Evolutionary conservation across 2,113 vertebrate species (phyloP), one percentile per base, ranked within the genome.

Genomic region (Isichthys henryi): DNA sequence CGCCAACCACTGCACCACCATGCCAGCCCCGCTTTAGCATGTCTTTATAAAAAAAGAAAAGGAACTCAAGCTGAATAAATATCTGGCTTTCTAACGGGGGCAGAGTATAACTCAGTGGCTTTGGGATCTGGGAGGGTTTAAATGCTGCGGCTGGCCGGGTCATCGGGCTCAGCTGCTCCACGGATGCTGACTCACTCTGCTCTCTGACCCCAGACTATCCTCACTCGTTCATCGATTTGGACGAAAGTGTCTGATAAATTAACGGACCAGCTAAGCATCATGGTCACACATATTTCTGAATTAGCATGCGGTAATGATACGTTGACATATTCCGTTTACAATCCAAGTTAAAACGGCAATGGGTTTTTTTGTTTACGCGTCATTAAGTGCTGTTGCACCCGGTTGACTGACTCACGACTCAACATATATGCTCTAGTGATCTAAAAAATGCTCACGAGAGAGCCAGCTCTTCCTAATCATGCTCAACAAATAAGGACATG

Each of bases 381-480:
- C 31, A 43, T 80, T 80, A 80, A 80, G 74, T 19, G 31, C 43
- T 77, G 15, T 39, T 7, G 15, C 43, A 6, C 5, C 35, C 19
- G 74, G 15, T 80, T 80, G 74, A 19, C 6, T 43, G 74, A 80
- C 35, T 43, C 74, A 39, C 31, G 31, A 80, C 74, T 43, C 31
- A 80, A 80, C 74, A 80, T 43, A 80, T 43, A 43, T 19, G 74
- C 35, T 43, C 74, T 43, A 35, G 35, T 80, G 35, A 80, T 17
- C 31, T 80, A 19, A 80, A 56, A 80, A 80, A 17, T 80, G 35
- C 74, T 43, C 74, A 43, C 2, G 74, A 80, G 35, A 66, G 4
- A 62, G 56, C 10, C 17, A n/a, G 39, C 21, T 45, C 56, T 66
- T 43, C 92, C 89, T 74, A 84, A 62, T 83, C 5, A 53, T 50